phyloP scores from a whole-genome alignment of 2,797 vertebrate genomes.

The Propithecus perrieri region DNA sequence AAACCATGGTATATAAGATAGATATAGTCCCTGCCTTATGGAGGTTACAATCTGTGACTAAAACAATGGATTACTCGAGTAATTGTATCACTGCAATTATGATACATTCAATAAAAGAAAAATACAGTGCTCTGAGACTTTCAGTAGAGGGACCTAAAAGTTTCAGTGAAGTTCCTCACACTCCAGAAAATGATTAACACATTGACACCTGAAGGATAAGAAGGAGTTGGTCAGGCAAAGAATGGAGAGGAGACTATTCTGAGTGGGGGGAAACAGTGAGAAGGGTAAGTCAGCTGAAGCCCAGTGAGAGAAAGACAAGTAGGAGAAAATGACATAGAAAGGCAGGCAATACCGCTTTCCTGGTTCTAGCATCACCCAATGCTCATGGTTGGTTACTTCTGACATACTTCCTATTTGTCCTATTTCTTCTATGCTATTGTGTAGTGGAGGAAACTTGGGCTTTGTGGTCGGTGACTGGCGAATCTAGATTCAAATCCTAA shows the following conservation, averaged over 20 bases:
- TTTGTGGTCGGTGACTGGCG: neutral
- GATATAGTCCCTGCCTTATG: neutral
- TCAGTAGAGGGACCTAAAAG: neutral
- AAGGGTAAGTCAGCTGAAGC: neutral
- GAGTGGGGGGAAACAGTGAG: neutral
- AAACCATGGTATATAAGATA: neutral
- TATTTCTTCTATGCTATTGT: neutral
- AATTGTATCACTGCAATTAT: neutral
- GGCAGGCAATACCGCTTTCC: neutral
- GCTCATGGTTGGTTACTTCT: neutral
- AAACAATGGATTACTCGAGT: neutral
- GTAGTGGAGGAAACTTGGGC: neutral
- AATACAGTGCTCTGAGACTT: neutral
- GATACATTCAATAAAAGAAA: neutral
- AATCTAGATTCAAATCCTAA: neutral
- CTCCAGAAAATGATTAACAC: neutral
- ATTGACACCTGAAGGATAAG: neutral
- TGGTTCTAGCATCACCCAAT: neutral
- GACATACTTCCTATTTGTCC: neutral
- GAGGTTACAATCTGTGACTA: neutral
- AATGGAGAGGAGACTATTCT: neutral
- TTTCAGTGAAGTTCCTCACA: neutral
- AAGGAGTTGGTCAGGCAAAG: neutral
- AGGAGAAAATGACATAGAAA: neutral
- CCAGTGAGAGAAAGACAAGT: neutral